Base-by-base conservation (phyloP, 2,888 invertebrate species). In the Thereva nobilitata region DNA sequence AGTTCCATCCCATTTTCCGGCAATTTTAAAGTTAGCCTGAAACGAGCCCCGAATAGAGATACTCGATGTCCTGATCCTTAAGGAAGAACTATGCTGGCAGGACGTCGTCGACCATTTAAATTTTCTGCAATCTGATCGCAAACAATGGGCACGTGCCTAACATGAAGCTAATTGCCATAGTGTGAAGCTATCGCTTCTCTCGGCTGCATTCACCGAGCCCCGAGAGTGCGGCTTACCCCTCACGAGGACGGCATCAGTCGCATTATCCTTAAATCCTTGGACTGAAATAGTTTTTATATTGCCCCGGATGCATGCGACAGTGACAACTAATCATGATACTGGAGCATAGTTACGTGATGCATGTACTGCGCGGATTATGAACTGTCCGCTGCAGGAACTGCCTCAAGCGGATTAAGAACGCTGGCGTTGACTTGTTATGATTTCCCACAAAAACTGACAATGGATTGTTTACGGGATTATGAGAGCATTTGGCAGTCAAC, bases 71-170 rank as follows among this genome's bases (percentile, higher is more conserved):
- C 41, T 56, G 67, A 66, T 65, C 70, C 68, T 71, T 70, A 66
- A 67, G 66, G 47, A 37, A 41, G 6, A 49, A 35, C 40, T 66
- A 67, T 69, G 71, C 71, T 71, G 23, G 65, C 71, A 72, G 70
- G 70, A 68, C 71, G 71, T 70, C 72, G 71, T 70, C 72, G 71
- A 68, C 70, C 72, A 70, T 72, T 72, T 72, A 72, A 72, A 71
- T 72, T 71, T 72, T 72, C 73, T 71, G 71, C 72, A 71, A 72
- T 72, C 72, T 69, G 71, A 72, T 71, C 70, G 71, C 71, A 72
- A 72, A 73, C 73, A 73, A 73, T 71, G 69, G 70, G 71, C 72
- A 73, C 72, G 73, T 73, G 73, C 70, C 73, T 71, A 71, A 71
- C 69, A 73, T 73, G 72, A 71, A 72, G 72, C 73, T 73, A 73